Base-by-base conservation (phyloP, 2,888 invertebrate genomes). In the Notodonta ziczac region DNA sequence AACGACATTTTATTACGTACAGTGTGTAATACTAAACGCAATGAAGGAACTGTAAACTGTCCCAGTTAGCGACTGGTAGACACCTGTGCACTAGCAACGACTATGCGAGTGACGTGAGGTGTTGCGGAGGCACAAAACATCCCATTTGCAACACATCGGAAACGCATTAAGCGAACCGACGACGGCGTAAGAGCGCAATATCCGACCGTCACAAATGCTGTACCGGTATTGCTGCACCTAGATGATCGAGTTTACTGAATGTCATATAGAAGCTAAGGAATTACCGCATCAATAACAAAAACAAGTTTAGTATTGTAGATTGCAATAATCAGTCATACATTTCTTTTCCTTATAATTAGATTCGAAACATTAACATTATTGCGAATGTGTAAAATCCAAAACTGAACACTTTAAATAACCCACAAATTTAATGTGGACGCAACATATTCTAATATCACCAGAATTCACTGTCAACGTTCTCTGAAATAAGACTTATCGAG, bases 81-180 rank as follows among this genome's bases (percentile, higher is more conserved):
- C 84, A 87, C 82, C 84, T 84, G 84, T 71, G 72, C 72, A 61
- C 53, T 57, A 65, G 59, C 66, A 65, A 60, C 63, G 64, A 14
- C 55, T 16, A 16, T 16, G 50, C 65, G 66, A 65, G 59, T 68
- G 65, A 67, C 64, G 65, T 66, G 60, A 70, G 59, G 65, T 74
- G 67, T 70, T 73, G 74, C 70, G 59, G 73, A 76, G 77, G 80
- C 76, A 86, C 85, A 88, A 82, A 89, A 88, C 88, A 86, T 86
- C 80, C 84, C 88, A 90, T 90, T 91, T 90, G 85, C 87, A 86
- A 85, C 91, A 89, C 90, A 90, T 91, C 88, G 93, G 93, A 92
- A 92, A 91, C 88, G 82, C 88, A 91, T 91, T 90, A 88, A 85
- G 83, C 83, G 82, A 82, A 77, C 83, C 84, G 86, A 85, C 86